These are phyloP conservation scores for Herpailurus yagouaroundi DNA, from an alignment of 2,113 vertebrate species.

Conservation along the genomic window DNA sequence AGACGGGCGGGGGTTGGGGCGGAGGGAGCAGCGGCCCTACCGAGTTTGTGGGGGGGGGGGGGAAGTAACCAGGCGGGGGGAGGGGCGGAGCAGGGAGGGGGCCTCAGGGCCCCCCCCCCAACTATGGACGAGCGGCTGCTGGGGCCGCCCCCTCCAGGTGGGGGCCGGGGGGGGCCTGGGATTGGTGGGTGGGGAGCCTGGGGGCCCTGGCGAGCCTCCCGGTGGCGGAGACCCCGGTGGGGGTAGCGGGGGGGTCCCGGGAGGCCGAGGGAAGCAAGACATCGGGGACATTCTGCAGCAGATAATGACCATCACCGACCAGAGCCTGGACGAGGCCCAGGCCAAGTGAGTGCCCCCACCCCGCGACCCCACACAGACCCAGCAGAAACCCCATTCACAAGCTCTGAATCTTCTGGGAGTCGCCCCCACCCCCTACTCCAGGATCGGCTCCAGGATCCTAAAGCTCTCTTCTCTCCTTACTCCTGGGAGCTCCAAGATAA, in stretches of 20 bases:
- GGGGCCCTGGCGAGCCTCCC: conserved; percentile 81
- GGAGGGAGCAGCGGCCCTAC: conserved; percentile 73
- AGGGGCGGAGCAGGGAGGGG: conserved; percentile 57
- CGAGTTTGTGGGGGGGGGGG: conserved; percentile 73
- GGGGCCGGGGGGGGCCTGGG: conserved; percentile 72
- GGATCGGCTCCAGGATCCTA: neutral
- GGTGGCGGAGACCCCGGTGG: conserved; percentile 85
- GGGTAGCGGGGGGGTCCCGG: conserved; percentile 82
- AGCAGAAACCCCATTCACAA: conserved; percentile 81
- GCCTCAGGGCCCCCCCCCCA: conserved; percentile 79
- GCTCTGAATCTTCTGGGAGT: conserved; percentile 80
- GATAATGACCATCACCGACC: conserved; percentile 93
- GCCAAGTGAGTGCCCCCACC: conserved; percentile 84
- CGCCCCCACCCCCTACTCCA: neutral
- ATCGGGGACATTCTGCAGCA: conserved; percentile 97
- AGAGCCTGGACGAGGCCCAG: conserved; percentile 86
- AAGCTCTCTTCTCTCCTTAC: neutral
- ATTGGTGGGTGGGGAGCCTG: conserved; percentile 76
- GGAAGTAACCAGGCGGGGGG: conserved; percentile 61
- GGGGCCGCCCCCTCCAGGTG: conserved; percentile 79
- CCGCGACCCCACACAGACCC: conserved; percentile 83
- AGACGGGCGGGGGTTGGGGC: conserved; percentile 61
- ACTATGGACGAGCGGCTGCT: conserved; percentile 80
- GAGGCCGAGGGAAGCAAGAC: conserved; percentile 91
- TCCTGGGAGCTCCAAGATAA: neutral